Base-by-base conservation (phyloP, 2,113 vertebrate genomes). In the Pterocles burchelli region DNA sequence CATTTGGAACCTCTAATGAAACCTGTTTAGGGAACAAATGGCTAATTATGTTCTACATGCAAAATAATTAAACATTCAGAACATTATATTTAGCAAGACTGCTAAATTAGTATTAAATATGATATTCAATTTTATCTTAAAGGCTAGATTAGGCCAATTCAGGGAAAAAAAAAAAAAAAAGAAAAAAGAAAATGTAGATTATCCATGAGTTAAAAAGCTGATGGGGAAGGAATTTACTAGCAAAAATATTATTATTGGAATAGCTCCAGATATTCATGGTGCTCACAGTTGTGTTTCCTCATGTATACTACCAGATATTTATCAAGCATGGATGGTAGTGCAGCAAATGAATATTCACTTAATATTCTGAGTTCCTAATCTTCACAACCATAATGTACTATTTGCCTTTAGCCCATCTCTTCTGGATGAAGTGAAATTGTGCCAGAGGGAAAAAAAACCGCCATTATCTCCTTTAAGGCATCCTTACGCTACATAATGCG, bases 1-100 rank as follows among this genome's bases (percentile, higher is more conserved):
- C 48, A 79, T 62, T 94, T 79, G 52, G 34, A 96, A 65, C 31
- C 34, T 82, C 70, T 82, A 74, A 93, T 79, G 75, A 92, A 96
- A 97, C 89, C 22, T 82, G 31, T 88, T 96, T 93, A 71, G 62
- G 38, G 89, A 96, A 95, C 26, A 94, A 97, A 94, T 67, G 36
- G 28, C 36, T 94, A 81, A 96, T 90, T 94, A 70, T 65, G 13
- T 95, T 95, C 91, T 62, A 80, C 43, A 59, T 68, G 38, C 57
- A 94, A 88, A 95, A 97, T 85, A 95, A 96, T 93, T 80, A 85
- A 93, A 87, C 38, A 82, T 82, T 90, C 49, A 87, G 55, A 94
- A 67, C 22, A 85, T 24, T 17, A 76, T 83, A 90, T 88, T 94
- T 65, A 82, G 20, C 51, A 88, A 84, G 19, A 9, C 33, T 68